Conservation (phyloP, 2,113 vertebrate species). For the Cyprichromis sp. region DNA sequence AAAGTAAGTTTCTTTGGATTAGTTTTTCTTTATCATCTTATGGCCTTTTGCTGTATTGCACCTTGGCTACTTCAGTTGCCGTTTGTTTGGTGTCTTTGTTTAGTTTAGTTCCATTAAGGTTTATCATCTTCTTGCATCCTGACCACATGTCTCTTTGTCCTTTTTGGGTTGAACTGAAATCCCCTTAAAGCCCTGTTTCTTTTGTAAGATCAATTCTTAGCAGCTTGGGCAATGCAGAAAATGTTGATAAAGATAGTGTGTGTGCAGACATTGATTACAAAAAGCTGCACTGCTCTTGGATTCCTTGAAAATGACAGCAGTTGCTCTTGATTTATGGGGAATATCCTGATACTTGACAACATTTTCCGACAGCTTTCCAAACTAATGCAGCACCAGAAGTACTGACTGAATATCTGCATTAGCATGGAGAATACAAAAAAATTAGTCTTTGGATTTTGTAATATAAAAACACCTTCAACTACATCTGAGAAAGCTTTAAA, state of each 20-base stretch:
- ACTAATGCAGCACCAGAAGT: not conserved
- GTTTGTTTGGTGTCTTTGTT: not conserved
- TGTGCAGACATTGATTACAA: not conserved
- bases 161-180: not conserved
- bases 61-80: fast-evolving
- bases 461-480: constrained; percentile 3
- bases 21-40: not conserved
- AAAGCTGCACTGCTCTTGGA: not conserved
- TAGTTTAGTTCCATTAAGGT: not conserved
- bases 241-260: not conserved
- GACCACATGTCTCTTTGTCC: not conserved
- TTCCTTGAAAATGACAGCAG: not conserved
- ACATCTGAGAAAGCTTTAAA: constrained; percentile 9
- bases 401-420: not conserved
- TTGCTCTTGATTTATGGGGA: not conserved
- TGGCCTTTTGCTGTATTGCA: not conserved
- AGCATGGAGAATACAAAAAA: constrained; percentile 8
- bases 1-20: not conserved
- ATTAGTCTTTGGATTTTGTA: not conserved
- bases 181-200: not conserved
- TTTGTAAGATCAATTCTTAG: not conserved
- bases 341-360: not conserved
- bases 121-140: not conserved
- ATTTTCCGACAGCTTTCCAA: not conserved
- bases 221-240: not conserved